phyloP scores from a whole-genome alignment of 2,113 vertebrate species.

The Cyprinodon tularosa region DNA sequence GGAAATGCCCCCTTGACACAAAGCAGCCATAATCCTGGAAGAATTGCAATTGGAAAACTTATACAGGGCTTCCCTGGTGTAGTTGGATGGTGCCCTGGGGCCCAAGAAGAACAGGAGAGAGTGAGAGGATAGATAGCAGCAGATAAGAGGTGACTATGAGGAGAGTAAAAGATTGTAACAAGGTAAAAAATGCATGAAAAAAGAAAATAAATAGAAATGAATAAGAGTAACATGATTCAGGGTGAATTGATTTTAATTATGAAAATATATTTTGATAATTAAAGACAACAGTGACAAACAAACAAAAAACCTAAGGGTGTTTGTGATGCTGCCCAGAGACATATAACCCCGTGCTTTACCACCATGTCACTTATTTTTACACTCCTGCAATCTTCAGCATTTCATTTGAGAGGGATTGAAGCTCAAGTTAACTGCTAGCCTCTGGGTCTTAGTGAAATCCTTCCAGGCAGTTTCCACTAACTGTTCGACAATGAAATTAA shows the following conservation, averaged over 20 bases:
- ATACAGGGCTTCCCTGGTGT: conserved; percentile 87
- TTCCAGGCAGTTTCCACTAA: conserved; percentile 41
- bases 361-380: conserved; percentile 64
- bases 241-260: neutral
- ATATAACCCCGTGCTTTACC: conserved; percentile 28
- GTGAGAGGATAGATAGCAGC: conserved; percentile 66
- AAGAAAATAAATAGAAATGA: neutral
- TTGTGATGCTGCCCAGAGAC: conserved; percentile 81
- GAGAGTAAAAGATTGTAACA: conserved; percentile 18
- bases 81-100: conserved; percentile 88
- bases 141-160: conserved; percentile 46
- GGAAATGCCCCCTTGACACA: conserved; percentile 77
- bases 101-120: conserved; percentile 72
- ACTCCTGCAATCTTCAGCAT: conserved; percentile 76
- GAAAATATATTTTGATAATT: neutral
- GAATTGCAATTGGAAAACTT: conserved; percentile 91
- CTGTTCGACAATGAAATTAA: conserved; percentile 38
- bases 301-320: conserved; percentile 66
- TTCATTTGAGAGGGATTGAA: conserved; percentile 74
- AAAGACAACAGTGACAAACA: conserved; percentile 45
- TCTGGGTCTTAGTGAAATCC: conserved; percentile 49
- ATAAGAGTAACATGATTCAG: neutral
- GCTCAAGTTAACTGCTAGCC: conserved; percentile 82
- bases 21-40: conserved; percentile 83
- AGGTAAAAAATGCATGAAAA: conserved; percentile 49